Evolutionary conservation across 2,113 vertebrate species (phyloP).

Genomic region (Chrysemys picta): DNA sequence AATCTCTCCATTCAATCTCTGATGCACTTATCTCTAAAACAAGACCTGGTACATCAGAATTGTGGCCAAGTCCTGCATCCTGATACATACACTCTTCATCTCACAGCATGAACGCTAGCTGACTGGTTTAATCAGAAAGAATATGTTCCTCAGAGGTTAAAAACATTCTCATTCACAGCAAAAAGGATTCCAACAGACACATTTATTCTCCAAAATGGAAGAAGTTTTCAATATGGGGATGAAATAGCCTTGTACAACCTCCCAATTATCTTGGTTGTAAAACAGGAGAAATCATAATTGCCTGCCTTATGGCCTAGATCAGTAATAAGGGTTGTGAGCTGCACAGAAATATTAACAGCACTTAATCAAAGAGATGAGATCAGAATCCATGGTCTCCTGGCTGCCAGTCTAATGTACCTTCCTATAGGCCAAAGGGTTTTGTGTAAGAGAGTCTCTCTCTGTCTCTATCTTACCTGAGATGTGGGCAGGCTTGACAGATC

Average conservation of each 20-base stretch:
- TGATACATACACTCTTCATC: not conserved
- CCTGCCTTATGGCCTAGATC: not conserved
- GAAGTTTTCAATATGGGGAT: not conserved
- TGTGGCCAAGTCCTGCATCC: not conserved
- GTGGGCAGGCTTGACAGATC: too few relatives aligned
- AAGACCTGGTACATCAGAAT: not conserved
- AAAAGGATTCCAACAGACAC: not conserved
- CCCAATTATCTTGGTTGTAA: not conserved
- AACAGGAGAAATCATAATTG: not conserved
- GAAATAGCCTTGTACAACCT: not conserved
- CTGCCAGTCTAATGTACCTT: not conserved
- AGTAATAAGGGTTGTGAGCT: not conserved
- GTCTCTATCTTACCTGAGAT: not conserved
- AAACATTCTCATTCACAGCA: not conserved
- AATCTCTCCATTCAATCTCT: not conserved
- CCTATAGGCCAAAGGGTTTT: not conserved
- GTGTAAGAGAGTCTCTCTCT: not conserved
- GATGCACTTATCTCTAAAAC: not conserved
- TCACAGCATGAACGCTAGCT: not conserved
- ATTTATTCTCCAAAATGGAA: not conserved
- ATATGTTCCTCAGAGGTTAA: not conserved
- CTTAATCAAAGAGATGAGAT: not conserved
- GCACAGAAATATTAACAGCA: not conserved
- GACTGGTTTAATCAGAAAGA: not conserved
- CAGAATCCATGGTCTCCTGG: not conserved